Base-by-base conservation (phyloP, 2,888 invertebrate species). In the Habroteleia sp. region DNA sequence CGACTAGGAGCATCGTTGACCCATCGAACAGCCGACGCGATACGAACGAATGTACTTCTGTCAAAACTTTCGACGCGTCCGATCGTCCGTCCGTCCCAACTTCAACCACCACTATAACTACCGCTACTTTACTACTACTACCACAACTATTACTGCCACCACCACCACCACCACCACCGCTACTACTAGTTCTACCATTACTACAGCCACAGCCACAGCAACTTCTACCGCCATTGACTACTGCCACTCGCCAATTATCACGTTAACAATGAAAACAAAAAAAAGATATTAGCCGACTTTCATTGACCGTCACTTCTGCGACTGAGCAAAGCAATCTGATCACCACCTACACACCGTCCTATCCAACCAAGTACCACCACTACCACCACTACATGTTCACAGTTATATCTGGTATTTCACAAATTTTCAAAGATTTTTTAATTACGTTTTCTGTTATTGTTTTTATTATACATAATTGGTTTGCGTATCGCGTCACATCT, bases 301-400 rank as follows among this genome's bases (percentile, higher is more conserved):
- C 81, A n/a, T n/a, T n/a, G 84, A 86, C 83, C 84, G 82, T 83
- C 80, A 86, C 85, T 85, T 86, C 85, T 86, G 84, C 87, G 82
- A 87, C 83, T 83, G 84, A 86, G 87, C 84, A 86, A 87, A 86
- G 84, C 84, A 86, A 87, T 85, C 82, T 84, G 84, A 87, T 88
- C 87, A 88, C 83, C 84, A 87, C 86, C 85, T 87, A 87, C 85
- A 88, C 88, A 87, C 86, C 87, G 87, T 87, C 87, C 85, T 83
- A 85, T 85, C 87, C 87, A 86, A 86, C 82, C 83, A 85, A 85
- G 81, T 83, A 76, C 63, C 68, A 76, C 78, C 77, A 81, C 81
- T 77, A 84, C 86, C 82, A 87, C 86, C 83, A 87, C 85, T 82
- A 88, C 87, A 88, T 87, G 87, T 86, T 88, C 87, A 88, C 87